phyloP scores from a whole-genome alignment of 2,797 vertebrate genomes.

The Alcedo quadribrachys region DNA sequence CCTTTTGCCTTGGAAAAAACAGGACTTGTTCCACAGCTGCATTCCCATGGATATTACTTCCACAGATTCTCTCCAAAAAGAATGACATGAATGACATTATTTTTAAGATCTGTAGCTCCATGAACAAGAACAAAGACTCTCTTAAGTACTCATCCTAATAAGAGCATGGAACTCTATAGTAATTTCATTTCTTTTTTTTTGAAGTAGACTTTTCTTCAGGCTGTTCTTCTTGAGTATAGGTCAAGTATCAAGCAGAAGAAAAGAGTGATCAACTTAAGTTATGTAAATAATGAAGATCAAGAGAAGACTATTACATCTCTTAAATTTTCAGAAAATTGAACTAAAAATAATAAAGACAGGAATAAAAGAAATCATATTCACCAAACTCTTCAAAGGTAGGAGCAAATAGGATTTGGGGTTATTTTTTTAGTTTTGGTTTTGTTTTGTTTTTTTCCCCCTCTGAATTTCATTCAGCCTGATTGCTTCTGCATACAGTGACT shows the following conservation, averaged over 20 bases:
- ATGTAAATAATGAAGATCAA: neutral
- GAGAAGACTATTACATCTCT: neutral
- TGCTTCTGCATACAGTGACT: neutral
- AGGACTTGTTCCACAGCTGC: neutral
- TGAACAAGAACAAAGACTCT: neutral
- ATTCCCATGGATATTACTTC: neutral
- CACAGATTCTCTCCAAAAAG: neutral
- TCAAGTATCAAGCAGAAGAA: neutral
- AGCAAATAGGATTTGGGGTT: neutral
- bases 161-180: neutral
- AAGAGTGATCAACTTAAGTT: neutral
- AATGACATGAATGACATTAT: neutral
- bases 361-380: neutral
- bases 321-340: neutral
- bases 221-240: neutral
- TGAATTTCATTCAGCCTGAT: neutral
- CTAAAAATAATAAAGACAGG: neutral
- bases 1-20: neutral
- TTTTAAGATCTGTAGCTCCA: neutral
- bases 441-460: neutral
- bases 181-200: neutral
- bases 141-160: neutral
- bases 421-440: fast-evolving
- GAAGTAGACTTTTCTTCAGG: neutral
- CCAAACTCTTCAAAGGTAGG: neutral